Percentiles rank a stretch among this genome's conserved stretches.
Evolutionary conservation across 2,888 invertebrate genomes (phyloP).

Genomic region (Ommatoiulus sabulosus): DNA sequence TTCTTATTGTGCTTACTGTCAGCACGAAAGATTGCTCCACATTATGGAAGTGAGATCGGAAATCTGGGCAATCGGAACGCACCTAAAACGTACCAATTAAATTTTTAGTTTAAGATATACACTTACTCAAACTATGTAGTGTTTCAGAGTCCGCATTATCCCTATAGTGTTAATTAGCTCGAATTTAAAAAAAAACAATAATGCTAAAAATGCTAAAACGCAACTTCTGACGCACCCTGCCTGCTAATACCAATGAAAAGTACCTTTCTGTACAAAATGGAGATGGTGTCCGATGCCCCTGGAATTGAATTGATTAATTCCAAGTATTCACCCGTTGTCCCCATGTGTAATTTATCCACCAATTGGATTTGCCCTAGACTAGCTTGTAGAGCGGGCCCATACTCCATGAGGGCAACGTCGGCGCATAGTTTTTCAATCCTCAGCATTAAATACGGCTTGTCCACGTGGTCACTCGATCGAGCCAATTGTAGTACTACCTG

Average conservation of each 20-base stretch:
- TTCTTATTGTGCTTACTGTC: slow-evolving; percentile 75
- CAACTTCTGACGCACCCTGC: not conserved
- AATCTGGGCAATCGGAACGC: slow-evolving; percentile 84
- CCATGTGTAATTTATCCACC: slow-evolving; percentile 82
- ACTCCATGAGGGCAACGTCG: slow-evolving; percentile 82
- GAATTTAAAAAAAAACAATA: not conserved
- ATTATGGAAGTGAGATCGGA: slow-evolving; percentile 82
- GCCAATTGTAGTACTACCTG: slow-evolving; percentile 77
- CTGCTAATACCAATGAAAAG: slow-evolving; percentile 56
- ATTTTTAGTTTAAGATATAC: not conserved
- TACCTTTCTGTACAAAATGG: slow-evolving; percentile 82
- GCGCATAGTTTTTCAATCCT: slow-evolving; percentile 76
- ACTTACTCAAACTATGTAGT: too few relatives aligned
- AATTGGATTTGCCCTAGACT: slow-evolving; percentile 75
- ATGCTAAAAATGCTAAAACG: not conserved
- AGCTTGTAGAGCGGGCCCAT: slow-evolving; percentile 82
- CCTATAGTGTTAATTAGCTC: not conserved
- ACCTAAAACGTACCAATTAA: slow-evolving; percentile 72
- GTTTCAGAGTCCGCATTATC: too few relatives aligned
- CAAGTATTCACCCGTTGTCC: slow-evolving; percentile 79
- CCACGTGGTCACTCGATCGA: slow-evolving; percentile 75
- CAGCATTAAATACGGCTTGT: slow-evolving; percentile 81
- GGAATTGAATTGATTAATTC: slow-evolving; percentile 76
- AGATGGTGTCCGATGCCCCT: slow-evolving; percentile 73
- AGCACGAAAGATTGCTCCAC: slow-evolving; percentile 82